Conservation (phyloP, 2,888 invertebrate genomes). For the Agriopis aurantiaria region DNA sequence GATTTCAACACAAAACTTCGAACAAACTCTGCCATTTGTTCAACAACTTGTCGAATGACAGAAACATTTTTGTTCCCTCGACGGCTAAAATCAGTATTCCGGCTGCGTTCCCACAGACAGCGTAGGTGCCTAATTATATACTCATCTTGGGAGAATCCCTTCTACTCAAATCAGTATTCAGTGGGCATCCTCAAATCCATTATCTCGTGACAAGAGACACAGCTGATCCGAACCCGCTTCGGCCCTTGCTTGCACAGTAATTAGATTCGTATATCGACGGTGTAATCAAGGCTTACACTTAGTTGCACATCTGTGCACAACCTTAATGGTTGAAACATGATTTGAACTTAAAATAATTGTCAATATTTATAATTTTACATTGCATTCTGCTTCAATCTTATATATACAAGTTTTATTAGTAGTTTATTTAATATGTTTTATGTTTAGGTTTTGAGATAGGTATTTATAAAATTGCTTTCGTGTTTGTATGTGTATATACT, state of each 20-base stretch:
- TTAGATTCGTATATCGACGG: constrained; percentile 76
- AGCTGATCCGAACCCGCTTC: constrained; percentile 62
- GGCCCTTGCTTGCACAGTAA: constrained; percentile 62
- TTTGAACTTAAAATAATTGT: too few species aligned
- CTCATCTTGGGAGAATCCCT: constrained; percentile 55
- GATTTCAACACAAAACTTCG: constrained; percentile 23
- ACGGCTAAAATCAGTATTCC: constrained; percentile 39
- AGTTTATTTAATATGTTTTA: too few species aligned
- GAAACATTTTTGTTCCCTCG: constrained; percentile 25
- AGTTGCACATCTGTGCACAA: constrained; percentile 74
- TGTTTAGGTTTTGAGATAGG: too few species aligned
- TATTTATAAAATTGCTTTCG: too few species aligned
- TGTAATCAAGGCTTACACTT: constrained; percentile 80
- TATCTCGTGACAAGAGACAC: constrained; percentile 68
- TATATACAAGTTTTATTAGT: too few species aligned
- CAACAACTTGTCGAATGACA: constrained; percentile 26
- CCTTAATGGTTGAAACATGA: too few species aligned
- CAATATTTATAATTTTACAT: too few species aligned
- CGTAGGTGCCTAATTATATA: constrained; percentile 55
- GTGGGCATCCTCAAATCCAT: constrained; percentile 65
- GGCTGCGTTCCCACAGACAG: constrained; percentile 37
- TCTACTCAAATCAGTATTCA: constrained; percentile 63
- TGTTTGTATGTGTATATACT: too few species aligned
- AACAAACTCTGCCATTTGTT: constrained; percentile 18
- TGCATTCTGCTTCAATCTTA: too few species aligned